phyloP scores from a whole-genome alignment of 2,888 invertebrate genomes.

The Deilephila porcellus region DNA sequence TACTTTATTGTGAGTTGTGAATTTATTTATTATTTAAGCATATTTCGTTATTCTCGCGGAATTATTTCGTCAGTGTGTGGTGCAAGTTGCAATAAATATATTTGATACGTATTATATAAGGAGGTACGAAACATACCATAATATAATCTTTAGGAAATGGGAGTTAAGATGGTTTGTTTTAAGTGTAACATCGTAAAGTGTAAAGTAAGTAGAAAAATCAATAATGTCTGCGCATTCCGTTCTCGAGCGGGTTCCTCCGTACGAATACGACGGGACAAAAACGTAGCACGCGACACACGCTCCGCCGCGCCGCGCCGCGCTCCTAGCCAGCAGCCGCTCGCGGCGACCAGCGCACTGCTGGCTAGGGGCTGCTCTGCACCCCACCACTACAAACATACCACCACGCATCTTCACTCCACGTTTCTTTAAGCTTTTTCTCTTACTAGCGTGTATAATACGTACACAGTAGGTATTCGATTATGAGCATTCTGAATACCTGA shows the following conservation, averaged over 20 bases:
- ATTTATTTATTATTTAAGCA: neutral
- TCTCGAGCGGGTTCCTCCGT: conserved; percentile 30
- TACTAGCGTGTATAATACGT: too few relatives aligned
- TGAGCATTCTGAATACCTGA: too few relatives aligned
- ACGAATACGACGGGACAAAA: conserved; percentile 10
- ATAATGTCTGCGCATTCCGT: conserved; percentile 74
- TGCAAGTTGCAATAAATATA: conserved; percentile 11
- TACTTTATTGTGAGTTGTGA: conserved; percentile 10
- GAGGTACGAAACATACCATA: conserved; percentile 11
- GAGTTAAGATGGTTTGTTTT: conserved; percentile 21
- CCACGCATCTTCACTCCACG: too few relatives aligned
- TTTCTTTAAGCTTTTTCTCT: too few relatives aligned
- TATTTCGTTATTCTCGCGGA: neutral
- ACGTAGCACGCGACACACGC: neutral
- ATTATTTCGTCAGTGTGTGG: conserved; percentile 32
- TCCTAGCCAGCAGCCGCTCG: too few relatives aligned
- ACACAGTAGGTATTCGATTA: too few relatives aligned
- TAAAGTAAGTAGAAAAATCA: conserved; percentile 66
- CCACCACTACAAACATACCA: too few relatives aligned
- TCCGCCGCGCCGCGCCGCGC: neutral
- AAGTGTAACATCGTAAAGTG: conserved; percentile 7
- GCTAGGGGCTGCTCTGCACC: too few relatives aligned
- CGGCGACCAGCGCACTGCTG: too few relatives aligned
- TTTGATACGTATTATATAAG: conserved; percentile 12
- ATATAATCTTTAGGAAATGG: neutral